phyloP scores from a whole-genome alignment of 1,140 invertebrate species.

The Gryon sp. region DNA sequence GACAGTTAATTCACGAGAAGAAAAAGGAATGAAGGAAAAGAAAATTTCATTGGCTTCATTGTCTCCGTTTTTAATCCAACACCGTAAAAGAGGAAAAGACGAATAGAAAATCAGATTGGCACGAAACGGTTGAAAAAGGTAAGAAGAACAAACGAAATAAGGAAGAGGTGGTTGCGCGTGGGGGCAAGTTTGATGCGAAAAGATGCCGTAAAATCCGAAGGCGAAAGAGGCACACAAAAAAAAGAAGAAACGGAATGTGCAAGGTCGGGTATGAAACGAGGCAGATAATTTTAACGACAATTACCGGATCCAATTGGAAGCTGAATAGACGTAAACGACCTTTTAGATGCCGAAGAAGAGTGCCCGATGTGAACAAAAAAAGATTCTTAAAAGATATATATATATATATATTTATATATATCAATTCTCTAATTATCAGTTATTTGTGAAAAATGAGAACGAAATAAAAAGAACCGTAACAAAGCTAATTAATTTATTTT shows the following conservation, averaged over 20 bases:
- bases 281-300: constrained; percentile 72
- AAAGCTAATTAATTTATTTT: no score
- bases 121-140: constrained; percentile 43
- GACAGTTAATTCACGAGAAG: constrained; percentile 38
- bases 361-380: constrained; percentile 26
- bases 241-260: constrained; percentile 5
- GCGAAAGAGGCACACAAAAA: constrained; percentile 38
- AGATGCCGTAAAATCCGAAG: constrained; percentile 50
- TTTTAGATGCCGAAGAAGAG: constrained; percentile 63
- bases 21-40: no score
- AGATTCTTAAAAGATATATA: constrained; percentile 38
- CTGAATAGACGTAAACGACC: constrained; percentile 72
- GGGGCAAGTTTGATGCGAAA: constrained; percentile 49
- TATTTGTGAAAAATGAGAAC: constrained; percentile 25
- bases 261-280: constrained; percentile 48
- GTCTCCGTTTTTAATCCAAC: constrained; percentile 48
- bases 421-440: constrained; percentile 12
- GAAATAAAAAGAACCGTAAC: not conserved
- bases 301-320: constrained; percentile 72
- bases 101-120: constrained; percentile 55
- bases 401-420: no score
- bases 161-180: constrained; percentile 18
- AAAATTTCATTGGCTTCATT: constrained; percentile 36
- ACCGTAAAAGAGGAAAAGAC: constrained; percentile 52
- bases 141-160: constrained; percentile 53